These are phyloP conservation scores for Mormyrus iriodes DNA, from an alignment of 2,113 vertebrate species.

Conservation along the genomic window DNA sequence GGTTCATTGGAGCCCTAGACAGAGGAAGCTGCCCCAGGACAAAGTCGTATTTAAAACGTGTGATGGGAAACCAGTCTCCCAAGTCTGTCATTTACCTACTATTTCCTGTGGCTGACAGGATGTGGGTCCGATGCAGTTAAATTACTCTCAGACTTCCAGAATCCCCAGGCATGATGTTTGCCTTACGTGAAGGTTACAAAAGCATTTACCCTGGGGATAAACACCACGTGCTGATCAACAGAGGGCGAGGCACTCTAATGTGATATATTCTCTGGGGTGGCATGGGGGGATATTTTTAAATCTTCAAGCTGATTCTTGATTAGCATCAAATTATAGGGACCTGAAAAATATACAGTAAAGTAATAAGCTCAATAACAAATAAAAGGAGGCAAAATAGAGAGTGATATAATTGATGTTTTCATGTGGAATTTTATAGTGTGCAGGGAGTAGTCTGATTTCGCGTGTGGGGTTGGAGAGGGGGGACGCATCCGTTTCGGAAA, in stretches of 20 bases:
- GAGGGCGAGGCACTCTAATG: too few relatives aligned
- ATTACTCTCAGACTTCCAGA: slow-evolving; percentile 38
- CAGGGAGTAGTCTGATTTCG: slow-evolving; percentile 3
- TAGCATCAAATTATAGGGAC: not conserved
- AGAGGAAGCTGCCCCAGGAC: slow-evolving; percentile 16
- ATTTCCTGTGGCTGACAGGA: slow-evolving; percentile 53
- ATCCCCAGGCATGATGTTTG: slow-evolving; percentile 36
- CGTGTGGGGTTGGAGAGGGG: not conserved
- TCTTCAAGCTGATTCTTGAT: not conserved
- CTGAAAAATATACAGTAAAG: not conserved
- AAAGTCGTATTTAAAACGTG: slow-evolving; percentile 39
- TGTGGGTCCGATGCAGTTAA: slow-evolving; percentile 38
- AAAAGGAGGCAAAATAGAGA: not conserved
- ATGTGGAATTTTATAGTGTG: not conserved
- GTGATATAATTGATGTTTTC: slow-evolving; percentile 4
- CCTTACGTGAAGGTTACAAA: slow-evolving; percentile 41
- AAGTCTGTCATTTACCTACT: slow-evolving; percentile 56
- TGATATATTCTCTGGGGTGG: not conserved
- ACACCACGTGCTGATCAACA: not conserved
- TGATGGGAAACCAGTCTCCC: slow-evolving; percentile 41
- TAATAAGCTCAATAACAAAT: not conserved
- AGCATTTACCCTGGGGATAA: slow-evolving; percentile 29
- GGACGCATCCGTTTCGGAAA: slow-evolving; percentile 7
- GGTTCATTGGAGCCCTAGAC: slow-evolving; percentile 12
- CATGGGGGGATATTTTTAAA: not conserved